These are phyloP conservation scores for Andinoacara biseriatus DNA, from an alignment of 2,113 vertebrate genomes.

Conservation along the genomic window DNA sequence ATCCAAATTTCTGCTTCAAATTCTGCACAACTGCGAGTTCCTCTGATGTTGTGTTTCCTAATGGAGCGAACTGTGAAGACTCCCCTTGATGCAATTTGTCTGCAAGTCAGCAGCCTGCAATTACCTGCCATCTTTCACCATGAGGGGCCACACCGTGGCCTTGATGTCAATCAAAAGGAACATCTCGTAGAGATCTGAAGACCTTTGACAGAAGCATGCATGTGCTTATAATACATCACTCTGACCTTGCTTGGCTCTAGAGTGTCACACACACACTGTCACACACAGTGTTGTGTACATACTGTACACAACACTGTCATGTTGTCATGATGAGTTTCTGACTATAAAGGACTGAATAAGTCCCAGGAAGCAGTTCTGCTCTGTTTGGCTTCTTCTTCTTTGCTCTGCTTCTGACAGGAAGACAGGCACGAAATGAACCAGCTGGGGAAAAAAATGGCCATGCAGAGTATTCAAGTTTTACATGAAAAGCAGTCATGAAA, in stretches of 20 bases:
- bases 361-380: slow-evolving; percentile 39
- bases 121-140: slow-evolving; percentile 57
- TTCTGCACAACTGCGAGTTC: neutral
- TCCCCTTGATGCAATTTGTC: slow-evolving; percentile 54
- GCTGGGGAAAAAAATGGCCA: slow-evolving; percentile 10
- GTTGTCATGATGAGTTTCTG: slow-evolving; percentile 42
- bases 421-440: slow-evolving; percentile 18
- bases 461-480: neutral
- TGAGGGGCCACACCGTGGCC: slow-evolving; percentile 30
- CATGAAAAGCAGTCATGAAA: neutral
- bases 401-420: slow-evolving; percentile 39
- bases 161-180: slow-evolving; percentile 54
- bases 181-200: slow-evolving; percentile 25
- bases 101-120: slow-evolving; percentile 49
- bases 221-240: neutral
- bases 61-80: slow-evolving; percentile 2
- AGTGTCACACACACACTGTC: slow-evolving; percentile 4
- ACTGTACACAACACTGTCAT: slow-evolving; percentile 29
- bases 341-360: slow-evolving; percentile 44
- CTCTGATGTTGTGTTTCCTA: neutral
- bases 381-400: slow-evolving; percentile 41
- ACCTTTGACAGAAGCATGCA: slow-evolving; percentile 36
- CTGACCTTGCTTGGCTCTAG: neutral
- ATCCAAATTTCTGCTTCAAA: neutral
- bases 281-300: too few relatives aligned